Percentiles rank a stretch among this genome's conserved stretches.
Conservation (phyloP, 2,888 invertebrate species). For the Phyto melanocephala region DNA sequence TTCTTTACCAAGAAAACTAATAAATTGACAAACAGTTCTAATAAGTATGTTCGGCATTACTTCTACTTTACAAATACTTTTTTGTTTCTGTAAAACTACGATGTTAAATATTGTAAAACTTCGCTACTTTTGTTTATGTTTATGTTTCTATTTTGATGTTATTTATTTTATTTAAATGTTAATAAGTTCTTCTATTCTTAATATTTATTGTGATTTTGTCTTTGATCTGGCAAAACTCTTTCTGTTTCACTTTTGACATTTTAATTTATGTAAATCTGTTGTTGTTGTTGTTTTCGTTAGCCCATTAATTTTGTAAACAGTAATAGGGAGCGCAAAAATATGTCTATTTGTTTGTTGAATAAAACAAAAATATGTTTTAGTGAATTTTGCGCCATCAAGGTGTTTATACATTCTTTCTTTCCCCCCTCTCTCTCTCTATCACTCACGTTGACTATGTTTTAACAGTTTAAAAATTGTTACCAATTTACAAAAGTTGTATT, state of each 20-base stretch:
- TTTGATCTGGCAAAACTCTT: neutral
- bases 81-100: neutral
- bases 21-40: too few species aligned
- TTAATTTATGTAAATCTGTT: constrained; percentile 10
- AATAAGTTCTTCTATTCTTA: neutral
- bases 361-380: neutral
- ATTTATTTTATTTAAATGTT: neutral
- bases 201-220: neutral
- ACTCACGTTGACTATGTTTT: too few species aligned
- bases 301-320: neutral
- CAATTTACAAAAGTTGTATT: too few species aligned
- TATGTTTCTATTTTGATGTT: too few species aligned
- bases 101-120: neutral
- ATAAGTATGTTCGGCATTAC: too few species aligned
- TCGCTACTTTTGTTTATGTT: neutral
- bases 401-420: neutral
- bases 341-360: neutral
- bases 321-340: neutral
- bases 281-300: neutral
- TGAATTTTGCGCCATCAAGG: neutral
- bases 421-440: too few species aligned
- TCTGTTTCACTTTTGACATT: neutral
- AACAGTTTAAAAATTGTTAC: too few species aligned
- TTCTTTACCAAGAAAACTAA: too few species aligned
- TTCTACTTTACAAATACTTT: too few species aligned